Conservation (phyloP, 2,888 invertebrate species). For the Trichopoda pennipes region DNA sequence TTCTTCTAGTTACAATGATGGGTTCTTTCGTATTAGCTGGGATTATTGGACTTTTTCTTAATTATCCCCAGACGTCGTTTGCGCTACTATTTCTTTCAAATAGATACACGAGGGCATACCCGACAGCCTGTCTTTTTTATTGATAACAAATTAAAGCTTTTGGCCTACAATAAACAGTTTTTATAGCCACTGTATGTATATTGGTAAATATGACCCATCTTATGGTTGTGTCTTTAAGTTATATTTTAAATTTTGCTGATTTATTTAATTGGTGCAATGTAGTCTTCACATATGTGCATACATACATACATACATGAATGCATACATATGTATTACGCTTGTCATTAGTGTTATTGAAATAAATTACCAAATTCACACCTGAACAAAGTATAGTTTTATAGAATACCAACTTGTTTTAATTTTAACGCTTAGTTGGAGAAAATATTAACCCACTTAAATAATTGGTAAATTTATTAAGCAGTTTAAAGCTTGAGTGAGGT, state of each 20-base stretch:
- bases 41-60: too few species aligned
- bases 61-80: too few species aligned
- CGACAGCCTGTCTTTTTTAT: too few species aligned
- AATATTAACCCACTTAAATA: slow-evolving; percentile 44
- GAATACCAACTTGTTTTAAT: slow-evolving; percentile 9
- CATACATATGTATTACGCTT: slow-evolving; percentile 46
- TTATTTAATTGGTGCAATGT: slow-evolving; percentile 9
- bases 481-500: slow-evolving; percentile 16
- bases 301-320: slow-evolving; percentile 37
- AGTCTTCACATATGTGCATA: slow-evolving; percentile 22
- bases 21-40: too few species aligned
- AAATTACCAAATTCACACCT: background rate
- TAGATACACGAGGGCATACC: too few species aligned
- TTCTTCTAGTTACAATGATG: too few species aligned
- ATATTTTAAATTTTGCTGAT: slow-evolving; percentile 51
- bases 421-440: slow-evolving; percentile 49
- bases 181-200: too few species aligned
- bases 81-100: too few species aligned
- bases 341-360: slow-evolving; percentile 24
- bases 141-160: too few species aligned
- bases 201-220: too few species aligned
- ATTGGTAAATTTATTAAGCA: slow-evolving; percentile 14
- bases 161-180: too few species aligned
- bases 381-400: slow-evolving; percentile 11
- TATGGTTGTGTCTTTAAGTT: background rate